Conservation (phyloP, 2,797 vertebrate genomes). For the Gephyroberyx darwinii region DNA sequence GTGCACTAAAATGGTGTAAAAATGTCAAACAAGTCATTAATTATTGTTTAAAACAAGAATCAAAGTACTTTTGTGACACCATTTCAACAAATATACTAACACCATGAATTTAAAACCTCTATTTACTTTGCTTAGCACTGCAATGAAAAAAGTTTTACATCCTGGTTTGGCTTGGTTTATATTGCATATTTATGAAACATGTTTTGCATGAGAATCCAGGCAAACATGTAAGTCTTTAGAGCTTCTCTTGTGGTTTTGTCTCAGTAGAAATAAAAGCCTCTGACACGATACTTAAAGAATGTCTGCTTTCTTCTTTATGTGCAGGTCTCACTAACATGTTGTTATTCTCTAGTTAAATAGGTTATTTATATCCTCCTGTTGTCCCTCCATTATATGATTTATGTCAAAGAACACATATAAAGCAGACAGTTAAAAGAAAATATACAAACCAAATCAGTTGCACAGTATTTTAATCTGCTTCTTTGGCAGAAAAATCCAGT, state of each 20-base stretch:
- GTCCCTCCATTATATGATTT: slow-evolving; percentile 33
- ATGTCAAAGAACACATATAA: slow-evolving; percentile 43
- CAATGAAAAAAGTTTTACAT: neutral
- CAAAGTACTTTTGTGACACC: neutral
- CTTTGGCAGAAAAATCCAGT: slow-evolving; percentile 5
- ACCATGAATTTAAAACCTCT: slow-evolving; percentile 14
- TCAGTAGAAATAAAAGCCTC: slow-evolving; percentile 31
- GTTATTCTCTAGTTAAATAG: slow-evolving; percentile 9
- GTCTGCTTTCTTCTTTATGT: slow-evolving; percentile 20
- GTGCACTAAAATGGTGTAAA: neutral
- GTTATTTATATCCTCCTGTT: slow-evolving; percentile 38
- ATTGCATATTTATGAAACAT: slow-evolving; percentile 12
- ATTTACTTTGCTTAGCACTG: slow-evolving; percentile 3
- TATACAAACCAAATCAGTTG: slow-evolving; percentile 55
- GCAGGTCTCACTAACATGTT: slow-evolving; percentile 7
- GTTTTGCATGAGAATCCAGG: slow-evolving; percentile 43
- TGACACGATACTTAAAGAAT: slow-evolving; percentile 38
- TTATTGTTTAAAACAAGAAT: neutral
- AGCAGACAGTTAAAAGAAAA: slow-evolving; percentile 29
- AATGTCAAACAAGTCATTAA: neutral
- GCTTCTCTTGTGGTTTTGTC: slow-evolving; percentile 29
- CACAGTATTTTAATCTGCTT: slow-evolving; percentile 41
- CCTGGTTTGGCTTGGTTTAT: neutral
- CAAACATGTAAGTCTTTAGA: slow-evolving; percentile 7
- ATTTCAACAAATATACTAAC: slow-evolving; percentile 20